Conservation (phyloP, 2,888 invertebrate genomes). For the Euphydryas editha region DNA sequence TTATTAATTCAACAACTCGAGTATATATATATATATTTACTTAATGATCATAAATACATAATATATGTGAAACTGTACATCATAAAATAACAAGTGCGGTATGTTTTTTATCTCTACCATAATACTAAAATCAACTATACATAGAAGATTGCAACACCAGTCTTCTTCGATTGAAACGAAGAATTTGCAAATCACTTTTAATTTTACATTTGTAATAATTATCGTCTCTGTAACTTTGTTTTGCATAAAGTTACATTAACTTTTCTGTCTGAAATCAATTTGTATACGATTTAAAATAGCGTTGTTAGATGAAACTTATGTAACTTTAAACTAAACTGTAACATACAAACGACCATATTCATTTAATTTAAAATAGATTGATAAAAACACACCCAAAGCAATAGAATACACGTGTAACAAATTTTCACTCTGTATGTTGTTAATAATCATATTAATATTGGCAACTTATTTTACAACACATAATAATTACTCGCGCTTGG, state of each 20-base stretch:
- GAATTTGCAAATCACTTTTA: not conserved
- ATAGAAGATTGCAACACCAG: not conserved
- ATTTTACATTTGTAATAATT: not conserved
- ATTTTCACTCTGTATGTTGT: not conserved
- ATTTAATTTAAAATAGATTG: not conserved
- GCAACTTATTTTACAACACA: not conserved
- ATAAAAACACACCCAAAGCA: not conserved
- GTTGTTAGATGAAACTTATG: not conserved
- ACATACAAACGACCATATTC: not conserved
- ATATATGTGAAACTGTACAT: too few relatives aligned
- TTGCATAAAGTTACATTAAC: not conserved
- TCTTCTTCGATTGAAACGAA: not conserved
- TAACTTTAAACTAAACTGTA: too few relatives aligned
- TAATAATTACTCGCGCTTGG: slow-evolving; percentile 23
- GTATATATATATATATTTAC: too few relatives aligned
- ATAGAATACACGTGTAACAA: not conserved
- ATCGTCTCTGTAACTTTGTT: not conserved
- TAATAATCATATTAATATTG: not conserved
- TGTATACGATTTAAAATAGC: not conserved
- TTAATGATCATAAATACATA: too few relatives aligned
- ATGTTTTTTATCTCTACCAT: too few relatives aligned
- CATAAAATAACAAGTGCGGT: too few relatives aligned
- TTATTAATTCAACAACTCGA: too few relatives aligned
- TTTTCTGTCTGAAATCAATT: not conserved
- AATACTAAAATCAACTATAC: not conserved